Evolutionary conservation across 2,113 vertebrate species (phyloP), one percentile per base, ranked within the genome.

Genomic region (Ptilonorhynchus violaceus): DNA sequence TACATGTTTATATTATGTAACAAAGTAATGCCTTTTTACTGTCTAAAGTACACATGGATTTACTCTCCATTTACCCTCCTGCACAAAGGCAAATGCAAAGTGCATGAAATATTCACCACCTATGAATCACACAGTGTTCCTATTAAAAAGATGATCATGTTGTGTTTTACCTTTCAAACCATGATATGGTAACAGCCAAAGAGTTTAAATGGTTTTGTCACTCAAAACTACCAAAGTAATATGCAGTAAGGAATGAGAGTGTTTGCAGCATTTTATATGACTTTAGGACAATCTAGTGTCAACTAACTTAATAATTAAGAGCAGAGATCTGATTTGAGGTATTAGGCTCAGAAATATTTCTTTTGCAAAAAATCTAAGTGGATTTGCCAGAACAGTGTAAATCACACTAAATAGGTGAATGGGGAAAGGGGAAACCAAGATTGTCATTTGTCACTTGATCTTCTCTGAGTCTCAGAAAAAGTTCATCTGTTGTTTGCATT

Each of bases 21-120:
- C 98, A 98, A 98, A 99, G 98, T 99, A 98, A 99, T 98, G 98
- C 98, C 96, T 98, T 98, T 99, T 99, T 99, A 99, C 99, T 98
- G 98, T 99, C 98, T 98, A 97, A 99, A 98, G 98, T 98, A 98
- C 97, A 97, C 96, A 98, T 96, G 98, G 98, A 99, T 99, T 99
- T 99, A 99, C 98, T 98, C 98, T 98, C 98, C 98, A 98, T 98
- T 99, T 99, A 98, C 98, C 98, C 98, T 98, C 97, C 98, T 96
- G 97, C 98, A 98, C 97, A 98, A 98, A 98, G 96, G 97, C 97
- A 98, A 97, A 98, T 98, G 98, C 98, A 99, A 98, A 98, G 99
- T 98, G 98, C 98, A 98, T 98, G 97, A 98, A 99, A 98, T 99
- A 99, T 99, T 98, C 96, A 98, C 98, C 85, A 96, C 37, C 92